These are phyloP conservation scores for Tanypteryx hageni DNA, from an alignment of 2,888 invertebrate genomes.

Conservation along the genomic window DNA sequence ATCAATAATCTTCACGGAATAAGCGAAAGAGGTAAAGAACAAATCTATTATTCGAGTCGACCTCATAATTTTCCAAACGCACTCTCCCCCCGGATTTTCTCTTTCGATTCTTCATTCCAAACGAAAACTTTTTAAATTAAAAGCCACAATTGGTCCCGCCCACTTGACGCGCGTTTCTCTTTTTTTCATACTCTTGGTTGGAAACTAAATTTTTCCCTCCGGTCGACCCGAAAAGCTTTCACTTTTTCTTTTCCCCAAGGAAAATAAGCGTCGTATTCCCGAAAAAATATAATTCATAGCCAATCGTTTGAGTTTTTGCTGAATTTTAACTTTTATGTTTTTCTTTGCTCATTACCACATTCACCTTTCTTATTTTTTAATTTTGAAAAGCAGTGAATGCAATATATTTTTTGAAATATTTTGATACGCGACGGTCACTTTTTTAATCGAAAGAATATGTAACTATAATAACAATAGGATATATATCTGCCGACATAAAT, in stretches of 20 bases:
- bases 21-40: neutral
- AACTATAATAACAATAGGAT: no score
- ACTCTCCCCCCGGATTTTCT: neutral
- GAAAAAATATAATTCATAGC: neutral
- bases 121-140: constrained; percentile 6
- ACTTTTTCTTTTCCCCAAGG: neutral
- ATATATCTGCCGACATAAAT: no score
- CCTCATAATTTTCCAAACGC: neutral
- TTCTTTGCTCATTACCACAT: no score
- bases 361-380: no score
- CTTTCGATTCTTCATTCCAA: neutral
- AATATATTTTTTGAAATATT: no score
- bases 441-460: no score
- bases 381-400: no score
- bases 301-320: no score
- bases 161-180: neutral
- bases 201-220: neutral
- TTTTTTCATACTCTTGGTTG: neutral
- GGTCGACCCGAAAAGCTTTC: neutral
- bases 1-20: neutral
- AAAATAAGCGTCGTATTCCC: neutral
- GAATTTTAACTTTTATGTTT: no score
- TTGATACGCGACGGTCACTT: no score
- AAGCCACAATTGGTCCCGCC: neutral
- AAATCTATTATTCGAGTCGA: neutral